These are phyloP conservation scores for Corydoras sp. DNA, from an alignment of 2,113 vertebrate species.

Conservation along the genomic window DNA sequence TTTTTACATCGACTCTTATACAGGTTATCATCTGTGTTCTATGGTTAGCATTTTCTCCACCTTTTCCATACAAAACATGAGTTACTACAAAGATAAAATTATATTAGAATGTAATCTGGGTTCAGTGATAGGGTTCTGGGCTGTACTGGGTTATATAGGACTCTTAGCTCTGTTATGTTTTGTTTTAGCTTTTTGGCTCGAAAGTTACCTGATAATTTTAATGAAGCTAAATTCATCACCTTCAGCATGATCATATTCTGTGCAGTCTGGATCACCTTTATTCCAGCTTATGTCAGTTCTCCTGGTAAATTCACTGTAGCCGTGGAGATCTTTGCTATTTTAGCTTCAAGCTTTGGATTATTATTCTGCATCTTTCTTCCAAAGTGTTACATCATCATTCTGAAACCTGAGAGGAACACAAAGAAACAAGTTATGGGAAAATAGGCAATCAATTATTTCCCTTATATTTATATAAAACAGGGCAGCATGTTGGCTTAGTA, in stretches of 20 bases:
- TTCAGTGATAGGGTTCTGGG: slow-evolving; percentile 58
- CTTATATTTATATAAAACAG: too few species aligned
- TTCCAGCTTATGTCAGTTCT: slow-evolving; percentile 44
- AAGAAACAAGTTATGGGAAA: too few species aligned
- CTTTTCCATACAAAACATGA: slow-evolving; percentile 34
- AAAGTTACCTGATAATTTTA: slow-evolving; percentile 57
- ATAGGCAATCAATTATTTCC: too few species aligned
- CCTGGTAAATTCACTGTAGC: too few species aligned
- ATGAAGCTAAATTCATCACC: slow-evolving; percentile 58
- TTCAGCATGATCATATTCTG: slow-evolving; percentile 63
- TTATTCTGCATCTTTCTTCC: too few species aligned
- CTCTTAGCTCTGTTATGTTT: slow-evolving; percentile 58
- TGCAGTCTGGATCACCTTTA: slow-evolving; percentile 59
- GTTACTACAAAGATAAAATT: slow-evolving; percentile 29
- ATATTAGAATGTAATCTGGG: slow-evolving; percentile 46
- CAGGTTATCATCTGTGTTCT: slow-evolving; percentile 33
- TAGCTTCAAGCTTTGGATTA: too few species aligned
- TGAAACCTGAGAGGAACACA: too few species aligned
- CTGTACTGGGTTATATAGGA: slow-evolving; percentile 60
- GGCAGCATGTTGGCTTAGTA: too few species aligned
- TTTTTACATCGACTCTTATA: slow-evolving; percentile 16
- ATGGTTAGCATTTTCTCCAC: slow-evolving; percentile 33
- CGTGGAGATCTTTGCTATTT: too few species aligned
- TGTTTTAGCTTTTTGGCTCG: slow-evolving; percentile 57
- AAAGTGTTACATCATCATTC: too few species aligned